Conservation (phyloP, 23 tunicate genomes). For the Diplosoma virens region DNA sequence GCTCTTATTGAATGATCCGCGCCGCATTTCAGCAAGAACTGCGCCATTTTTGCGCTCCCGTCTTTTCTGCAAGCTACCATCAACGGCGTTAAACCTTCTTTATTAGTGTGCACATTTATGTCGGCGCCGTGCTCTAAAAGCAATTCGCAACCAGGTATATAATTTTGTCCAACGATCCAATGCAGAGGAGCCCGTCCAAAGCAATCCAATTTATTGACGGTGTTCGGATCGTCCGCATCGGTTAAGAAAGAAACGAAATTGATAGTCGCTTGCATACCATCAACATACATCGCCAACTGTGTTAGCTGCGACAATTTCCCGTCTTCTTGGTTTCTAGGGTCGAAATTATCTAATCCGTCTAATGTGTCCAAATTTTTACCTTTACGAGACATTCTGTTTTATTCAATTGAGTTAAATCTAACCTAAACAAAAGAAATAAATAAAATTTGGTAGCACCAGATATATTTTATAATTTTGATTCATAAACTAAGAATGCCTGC, state of each 20-base stretch:
- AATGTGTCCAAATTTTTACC: neutral
- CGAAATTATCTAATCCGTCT: conserved; percentile 26
- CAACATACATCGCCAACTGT: neutral
- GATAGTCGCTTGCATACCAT: neutral
- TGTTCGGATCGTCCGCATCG: neutral
- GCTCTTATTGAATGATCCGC: conserved; percentile 7
- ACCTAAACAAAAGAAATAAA: no score
- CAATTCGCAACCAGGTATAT: neutral
- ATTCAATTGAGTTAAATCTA: no score
- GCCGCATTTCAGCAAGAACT: neutral
- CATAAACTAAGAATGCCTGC: no score
- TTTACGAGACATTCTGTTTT: neutral
- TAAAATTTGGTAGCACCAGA: no score
- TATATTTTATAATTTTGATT: no score
- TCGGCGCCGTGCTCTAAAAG: conserved; percentile 8
- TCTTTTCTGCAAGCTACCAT: conserved; percentile 39
- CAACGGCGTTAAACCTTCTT: conserved; percentile 35
- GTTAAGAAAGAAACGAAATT: neutral
- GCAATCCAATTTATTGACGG: neutral
- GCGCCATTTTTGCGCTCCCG: neutral
- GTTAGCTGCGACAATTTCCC: neutral
- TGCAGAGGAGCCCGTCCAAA: conserved; percentile 34
- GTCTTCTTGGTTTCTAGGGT: neutral
- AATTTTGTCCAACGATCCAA: conserved; percentile 29
- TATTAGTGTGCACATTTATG: neutral